Conservation (phyloP, 2,797 vertebrate species). For the Acrossocheilus wenchowensis region DNA sequence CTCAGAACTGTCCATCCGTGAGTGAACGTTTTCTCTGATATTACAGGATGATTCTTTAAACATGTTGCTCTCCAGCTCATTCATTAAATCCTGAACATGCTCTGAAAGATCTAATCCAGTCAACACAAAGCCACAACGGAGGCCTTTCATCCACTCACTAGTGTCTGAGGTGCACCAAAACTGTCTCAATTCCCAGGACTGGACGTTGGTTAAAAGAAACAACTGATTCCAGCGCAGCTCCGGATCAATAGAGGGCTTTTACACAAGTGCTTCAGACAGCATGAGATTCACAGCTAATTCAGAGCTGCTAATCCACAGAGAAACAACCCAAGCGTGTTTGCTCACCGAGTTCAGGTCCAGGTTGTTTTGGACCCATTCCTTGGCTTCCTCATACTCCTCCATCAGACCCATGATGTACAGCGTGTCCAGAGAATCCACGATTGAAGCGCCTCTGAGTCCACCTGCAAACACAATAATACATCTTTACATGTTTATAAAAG, state of each 20-base stretch:
- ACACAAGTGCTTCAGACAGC: constrained; percentile 13
- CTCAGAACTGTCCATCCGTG: background rate
- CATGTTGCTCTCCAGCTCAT: constrained; percentile 45
- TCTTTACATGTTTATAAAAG: background rate
- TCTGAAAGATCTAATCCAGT: constrained; percentile 62
- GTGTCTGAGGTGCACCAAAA: constrained; percentile 47
- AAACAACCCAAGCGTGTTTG: background rate
- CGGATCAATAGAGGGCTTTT: constrained; percentile 58
- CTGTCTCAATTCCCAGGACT: constrained; percentile 48
- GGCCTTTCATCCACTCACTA: constrained; percentile 45
- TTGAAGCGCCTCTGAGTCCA: constrained; percentile 91
- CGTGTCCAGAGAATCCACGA: constrained; percentile 94
- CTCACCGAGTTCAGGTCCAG: constrained; percentile 92
- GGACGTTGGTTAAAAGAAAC: constrained; percentile 40
- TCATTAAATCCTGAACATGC: constrained; percentile 65
- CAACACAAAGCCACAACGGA: constrained; percentile 63
- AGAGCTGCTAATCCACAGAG: constrained; percentile 34
- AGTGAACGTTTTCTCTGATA: constrained; percentile 40
- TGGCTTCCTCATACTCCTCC: constrained; percentile 93
- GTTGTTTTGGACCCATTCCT: constrained; percentile 90
- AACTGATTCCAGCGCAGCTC: constrained; percentile 48
- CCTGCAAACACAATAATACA: constrained; percentile 75
- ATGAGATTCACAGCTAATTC: constrained; percentile 6
- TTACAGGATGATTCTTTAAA: constrained; percentile 58
- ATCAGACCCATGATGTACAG: constrained; percentile 94